Base-by-base conservation (phyloP, 2,888 invertebrate genomes). In the Trachelus iudaicus region DNA sequence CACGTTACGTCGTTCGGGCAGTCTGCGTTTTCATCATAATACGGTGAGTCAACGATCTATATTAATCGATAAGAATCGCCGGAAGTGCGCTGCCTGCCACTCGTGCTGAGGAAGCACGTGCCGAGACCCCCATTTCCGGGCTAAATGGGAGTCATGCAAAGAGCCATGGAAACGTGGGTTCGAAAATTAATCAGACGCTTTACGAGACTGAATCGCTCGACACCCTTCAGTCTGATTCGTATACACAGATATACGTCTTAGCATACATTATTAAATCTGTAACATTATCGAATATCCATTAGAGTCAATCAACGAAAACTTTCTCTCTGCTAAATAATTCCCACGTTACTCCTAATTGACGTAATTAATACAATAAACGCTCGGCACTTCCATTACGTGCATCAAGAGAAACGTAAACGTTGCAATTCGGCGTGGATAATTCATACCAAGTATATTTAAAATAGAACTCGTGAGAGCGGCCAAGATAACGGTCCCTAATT, bases 1-100 rank as follows among this genome's bases (percentile, higher is more conserved):
- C 76, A 97, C 97, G 1, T 93, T 98, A 82, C 95, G 96, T 87
- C 93, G 97, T 78, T 97, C 96, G 81, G 97, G 97, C 76, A 96
- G 96, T 90, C 93, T 95, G 83, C 92, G 96, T 85, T 96, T 96
- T 92, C 95, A 95, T 88, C 95, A 93, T 85, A 93, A 94, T 78
- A 93, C 94, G 92, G 94, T 94, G 89, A 93, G 93, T 92, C 76
- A 79, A 34, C 71, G 71, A 71, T 71, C 71, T 71, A 71, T 71
- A 71, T 71, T 34, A 34, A 71, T 33, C 71, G 71, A 71, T 71
- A 71, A 71, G 34, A 71, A 71, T 71, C 56, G 56, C 56, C 56
- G 56, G 56, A 56, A 56, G 56, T 15, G 23, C 56, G 56, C 56
- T 56, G 56, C 56, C 56, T 23, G 56, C 56, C 56, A 56, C 56